These are phyloP conservation scores for Pollenia angustigena DNA, from an alignment of 2,888 invertebrate species.

Conservation along the genomic window DNA sequence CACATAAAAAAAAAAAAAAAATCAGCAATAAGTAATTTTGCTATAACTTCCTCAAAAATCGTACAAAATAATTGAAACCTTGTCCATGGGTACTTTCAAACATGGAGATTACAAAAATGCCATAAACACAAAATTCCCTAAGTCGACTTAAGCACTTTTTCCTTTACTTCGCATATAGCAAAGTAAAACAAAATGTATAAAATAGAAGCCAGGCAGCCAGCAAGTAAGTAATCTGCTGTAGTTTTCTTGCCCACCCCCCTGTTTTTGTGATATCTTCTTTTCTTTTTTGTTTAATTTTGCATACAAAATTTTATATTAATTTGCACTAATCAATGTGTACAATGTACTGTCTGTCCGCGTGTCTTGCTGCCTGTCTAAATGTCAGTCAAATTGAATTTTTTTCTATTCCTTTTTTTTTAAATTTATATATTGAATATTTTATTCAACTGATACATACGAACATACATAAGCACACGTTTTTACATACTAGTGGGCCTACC, in stretches of 20 bases:
- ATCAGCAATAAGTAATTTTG: too few relatives aligned
- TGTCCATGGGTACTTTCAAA: too few relatives aligned
- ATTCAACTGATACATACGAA: slow-evolving; percentile 2
- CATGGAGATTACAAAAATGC: too few relatives aligned
- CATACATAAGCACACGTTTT: background rate
- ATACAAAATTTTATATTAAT: slow-evolving; percentile 53
- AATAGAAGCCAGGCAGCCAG: slow-evolving; percentile 1
- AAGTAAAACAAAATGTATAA: background rate
- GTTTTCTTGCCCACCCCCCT: slow-evolving; percentile 7
- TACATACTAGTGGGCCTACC: background rate
- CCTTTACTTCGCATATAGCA: too few relatives aligned
- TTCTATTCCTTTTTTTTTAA: background rate
- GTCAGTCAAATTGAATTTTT: slow-evolving; percentile 35
- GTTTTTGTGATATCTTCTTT: background rate
- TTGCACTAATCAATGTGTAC: slow-evolving; percentile 61
- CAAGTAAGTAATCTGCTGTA: slow-evolving; percentile 18
- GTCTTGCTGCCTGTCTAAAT: slow-evolving; percentile 41
- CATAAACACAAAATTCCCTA: too few relatives aligned
- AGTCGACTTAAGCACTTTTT: too few relatives aligned
- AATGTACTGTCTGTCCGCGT: slow-evolving; percentile 15
- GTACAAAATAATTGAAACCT: too few relatives aligned
- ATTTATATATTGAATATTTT: slow-evolving; percentile 47
- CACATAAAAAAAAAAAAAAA: too few relatives aligned
- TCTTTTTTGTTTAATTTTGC: slow-evolving; percentile 12
- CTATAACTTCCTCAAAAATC: too few relatives aligned